Evolutionary conservation across 1,140 invertebrate species (phyloP).

Genomic region (Heliothis subflexa): DNA sequence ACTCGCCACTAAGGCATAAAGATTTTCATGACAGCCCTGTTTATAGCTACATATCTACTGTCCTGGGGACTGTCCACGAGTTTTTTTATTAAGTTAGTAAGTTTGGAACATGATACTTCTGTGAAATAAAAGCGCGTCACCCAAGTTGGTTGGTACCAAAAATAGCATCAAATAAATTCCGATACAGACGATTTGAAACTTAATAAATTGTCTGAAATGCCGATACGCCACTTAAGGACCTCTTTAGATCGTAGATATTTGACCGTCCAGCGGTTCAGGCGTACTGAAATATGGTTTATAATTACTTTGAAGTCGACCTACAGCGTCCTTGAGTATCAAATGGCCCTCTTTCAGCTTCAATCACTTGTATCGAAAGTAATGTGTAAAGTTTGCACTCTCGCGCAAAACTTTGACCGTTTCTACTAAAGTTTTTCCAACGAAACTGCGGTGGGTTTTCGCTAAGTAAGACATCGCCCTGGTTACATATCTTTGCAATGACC

Average conservation of each 20-base stretch:
- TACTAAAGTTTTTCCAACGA: neutral
- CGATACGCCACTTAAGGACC: neutral
- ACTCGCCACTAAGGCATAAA: neutral
- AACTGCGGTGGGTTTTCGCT: neutral
- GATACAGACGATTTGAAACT: neutral
- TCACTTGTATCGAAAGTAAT: slow-evolving; percentile 21
- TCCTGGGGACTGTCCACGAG: neutral
- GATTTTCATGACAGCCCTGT: neutral
- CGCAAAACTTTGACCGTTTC: neutral
- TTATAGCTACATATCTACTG: neutral
- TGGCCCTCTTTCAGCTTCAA: neutral
- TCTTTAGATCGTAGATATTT: slow-evolving; percentile 3
- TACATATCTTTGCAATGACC: slow-evolving; percentile 24
- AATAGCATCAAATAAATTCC: neutral
- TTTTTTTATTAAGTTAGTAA: neutral
- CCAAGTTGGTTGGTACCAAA: neutral
- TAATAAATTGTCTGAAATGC: neutral
- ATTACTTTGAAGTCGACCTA: slow-evolving; percentile 1
- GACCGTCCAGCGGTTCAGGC: neutral
- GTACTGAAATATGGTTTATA: neutral
- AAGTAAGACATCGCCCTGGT: slow-evolving; percentile 11
- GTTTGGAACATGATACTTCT: no score
- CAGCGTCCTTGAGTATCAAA: neutral
- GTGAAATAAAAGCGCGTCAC: no score
- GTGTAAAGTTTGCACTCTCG: neutral